Evolutionary conservation across 2,113 vertebrate genomes (phyloP).

Genomic region (Paramormyrops kingsleyae): DNA sequence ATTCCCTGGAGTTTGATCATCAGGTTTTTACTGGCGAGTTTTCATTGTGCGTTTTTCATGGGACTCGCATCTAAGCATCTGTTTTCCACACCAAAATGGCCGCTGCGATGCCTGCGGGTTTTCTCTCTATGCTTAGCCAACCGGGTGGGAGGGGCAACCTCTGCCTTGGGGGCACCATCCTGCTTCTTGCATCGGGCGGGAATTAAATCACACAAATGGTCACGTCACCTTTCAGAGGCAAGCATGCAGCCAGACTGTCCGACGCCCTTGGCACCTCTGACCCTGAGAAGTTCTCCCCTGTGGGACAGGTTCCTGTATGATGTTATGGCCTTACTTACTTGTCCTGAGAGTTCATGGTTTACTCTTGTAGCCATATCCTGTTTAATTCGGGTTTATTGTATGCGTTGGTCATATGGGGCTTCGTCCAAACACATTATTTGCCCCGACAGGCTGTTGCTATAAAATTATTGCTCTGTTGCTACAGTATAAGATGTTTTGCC

Average conservation of each 20-base stretch:
- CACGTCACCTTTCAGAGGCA: conserved; percentile 41
- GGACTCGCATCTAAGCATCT: too few species aligned
- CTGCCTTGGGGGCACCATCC: conserved; percentile 15
- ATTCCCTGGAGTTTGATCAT: background rate
- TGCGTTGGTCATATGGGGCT: background rate
- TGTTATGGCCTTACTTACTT: background rate
- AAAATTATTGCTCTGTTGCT: background rate
- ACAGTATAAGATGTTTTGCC: background rate
- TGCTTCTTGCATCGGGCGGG: conserved; percentile 12
- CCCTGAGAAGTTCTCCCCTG: background rate
- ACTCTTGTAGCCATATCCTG: background rate
- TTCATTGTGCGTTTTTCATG: background rate
- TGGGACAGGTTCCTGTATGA: background rate
- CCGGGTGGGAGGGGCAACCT: background rate
- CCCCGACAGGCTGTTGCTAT: background rate
- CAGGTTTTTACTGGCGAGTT: background rate
- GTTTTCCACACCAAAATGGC: background rate
- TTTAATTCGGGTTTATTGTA: background rate
- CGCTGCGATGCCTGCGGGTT: background rate
- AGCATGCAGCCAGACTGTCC: conserved; percentile 25
- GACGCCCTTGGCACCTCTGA: conserved; percentile 34
- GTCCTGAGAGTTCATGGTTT: background rate
- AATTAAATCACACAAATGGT: conserved; percentile 33
- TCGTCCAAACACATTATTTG: background rate
- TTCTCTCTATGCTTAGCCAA: background rate